Percentiles rank a stretch among this genome's conserved stretches.
phyloP scores from a whole-genome alignment of 92 coral and sea anemone species.

The Pocillopora grandis region DNA sequence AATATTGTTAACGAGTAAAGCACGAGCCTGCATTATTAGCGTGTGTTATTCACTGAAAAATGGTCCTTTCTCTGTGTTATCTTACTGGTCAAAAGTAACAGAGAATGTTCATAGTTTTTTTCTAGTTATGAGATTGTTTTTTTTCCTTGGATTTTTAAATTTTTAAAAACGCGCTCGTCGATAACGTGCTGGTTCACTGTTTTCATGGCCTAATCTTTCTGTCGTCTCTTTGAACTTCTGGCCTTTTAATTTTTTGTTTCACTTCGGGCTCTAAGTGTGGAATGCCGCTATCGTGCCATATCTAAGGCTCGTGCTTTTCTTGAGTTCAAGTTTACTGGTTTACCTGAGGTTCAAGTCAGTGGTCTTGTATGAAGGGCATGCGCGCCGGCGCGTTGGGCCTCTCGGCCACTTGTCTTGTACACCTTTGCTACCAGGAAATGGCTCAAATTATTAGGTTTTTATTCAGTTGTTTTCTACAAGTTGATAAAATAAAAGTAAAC shows the following conservation, averaged over 20 bases:
- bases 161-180: too few species aligned
- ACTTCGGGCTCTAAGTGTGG: too few species aligned
- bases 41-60: background rate
- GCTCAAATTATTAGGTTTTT: background rate
- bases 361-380: conserved; percentile 21
- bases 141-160: too few species aligned
- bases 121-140: background rate
- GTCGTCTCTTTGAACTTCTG: too few species aligned
- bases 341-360: conserved; percentile 10
- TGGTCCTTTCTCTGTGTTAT: background rate
- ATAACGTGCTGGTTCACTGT: too few species aligned
- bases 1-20: background rate
- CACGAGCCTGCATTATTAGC: background rate
- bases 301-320: background rate
- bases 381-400: conserved; percentile 38
- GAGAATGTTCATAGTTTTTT: background rate
- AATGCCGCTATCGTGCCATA: too few species aligned
- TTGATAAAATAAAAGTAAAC: too few species aligned
- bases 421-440: conserved; percentile 12
- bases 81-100: background rate
- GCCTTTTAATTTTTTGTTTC: too few species aligned
- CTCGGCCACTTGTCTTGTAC: conserved; percentile 1
- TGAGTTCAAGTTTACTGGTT: background rate
- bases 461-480: too few species aligned
- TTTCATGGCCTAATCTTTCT: too few species aligned